Base-by-base conservation (phyloP, 2,113 vertebrate genomes). In the Paraplagusia blochii region DNA sequence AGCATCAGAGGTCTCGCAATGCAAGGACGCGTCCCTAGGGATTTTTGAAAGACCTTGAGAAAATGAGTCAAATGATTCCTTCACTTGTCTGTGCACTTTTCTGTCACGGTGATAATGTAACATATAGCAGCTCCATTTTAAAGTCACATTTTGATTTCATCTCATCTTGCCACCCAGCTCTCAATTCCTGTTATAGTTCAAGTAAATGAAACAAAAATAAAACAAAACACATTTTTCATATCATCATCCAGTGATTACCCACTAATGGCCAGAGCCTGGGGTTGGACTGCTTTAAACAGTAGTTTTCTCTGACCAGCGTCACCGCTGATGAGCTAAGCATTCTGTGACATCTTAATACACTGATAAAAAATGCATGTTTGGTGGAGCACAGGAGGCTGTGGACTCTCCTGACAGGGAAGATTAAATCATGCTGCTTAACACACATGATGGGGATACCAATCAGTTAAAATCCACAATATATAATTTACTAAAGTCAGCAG, bases 321-420 rank as follows among this genome's bases (percentile, higher is more conserved):
- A 36, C 78, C 83, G 85, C 84, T 90, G 90, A 88, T 90, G 89
- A 91, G 83, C 81, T 85, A 85, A 88, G n/a, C 90, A 90, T 84
- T 84, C 83, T 87, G 74, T 85, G 79, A 84, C 82, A 88, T 87
- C 87, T 86, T 89, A 89, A 89, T 88, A 87, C 79, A 85, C 71
- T 87, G 81, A 79, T 88, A 77, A 90, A 80, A 88, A 77, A 88
- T 89, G 78, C 80, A 89, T 85, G 79, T 86, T 83, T 47, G 56
- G 78, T 75, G 68, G 82, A 72, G 66, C 74, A 76, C 77, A 73
- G 29, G 5, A 79, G 72, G 61, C 65, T 68, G 53, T 75, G 58
- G 74, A 76, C 85, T 54, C 63, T 79, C 73, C 83, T 89, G 82
- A 75, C 81, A 84, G 73, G 75, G 74, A 69, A 76, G 61, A 87